Conservation (phyloP, 2,888 invertebrate genomes). For the Tridacna crocea region DNA sequence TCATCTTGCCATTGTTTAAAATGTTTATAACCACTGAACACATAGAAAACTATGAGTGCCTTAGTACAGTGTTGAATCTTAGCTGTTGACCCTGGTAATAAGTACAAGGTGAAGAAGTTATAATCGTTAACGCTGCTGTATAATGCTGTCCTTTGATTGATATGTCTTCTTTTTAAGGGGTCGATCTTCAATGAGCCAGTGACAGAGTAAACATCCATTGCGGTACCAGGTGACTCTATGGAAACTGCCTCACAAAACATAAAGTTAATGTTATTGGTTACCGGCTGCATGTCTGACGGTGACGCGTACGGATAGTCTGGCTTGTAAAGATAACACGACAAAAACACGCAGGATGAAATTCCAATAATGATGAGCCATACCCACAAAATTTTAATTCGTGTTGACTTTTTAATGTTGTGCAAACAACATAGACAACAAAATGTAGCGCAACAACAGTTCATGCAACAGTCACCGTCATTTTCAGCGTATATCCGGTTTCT, state of each 20-base stretch:
- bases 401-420: constrained; percentile 35
- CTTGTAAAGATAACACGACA: constrained; percentile 42
- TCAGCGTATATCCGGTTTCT: not conserved
- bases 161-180: not conserved
- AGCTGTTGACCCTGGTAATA: constrained; percentile 34
- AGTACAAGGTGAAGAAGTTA: constrained; percentile 48
- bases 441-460: constrained; percentile 24
- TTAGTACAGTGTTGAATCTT: constrained; percentile 37
- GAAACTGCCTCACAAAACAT: constrained; percentile 54
- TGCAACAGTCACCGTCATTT: constrained; percentile 34
- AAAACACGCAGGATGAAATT: constrained; percentile 29
- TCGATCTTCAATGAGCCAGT: constrained; percentile 33
- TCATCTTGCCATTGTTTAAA: constrained; percentile 48
- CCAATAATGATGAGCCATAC: constrained; percentile 38
- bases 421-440: constrained; percentile 43
- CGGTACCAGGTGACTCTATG: constrained; percentile 36
- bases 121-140: constrained; percentile 32
- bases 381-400: constrained; percentile 52
- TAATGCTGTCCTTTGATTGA: constrained; percentile 26
- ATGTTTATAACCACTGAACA: constrained; percentile 36
- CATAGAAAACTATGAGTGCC: constrained; percentile 32
- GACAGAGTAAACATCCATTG: constrained; percentile 44
- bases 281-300: constrained; percentile 51
- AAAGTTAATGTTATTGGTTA: constrained; percentile 44
- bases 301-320: constrained; percentile 39